Evolutionary conservation across 1,140 invertebrate genomes (phyloP).

Genomic region (Drosophila elegans): DNA sequence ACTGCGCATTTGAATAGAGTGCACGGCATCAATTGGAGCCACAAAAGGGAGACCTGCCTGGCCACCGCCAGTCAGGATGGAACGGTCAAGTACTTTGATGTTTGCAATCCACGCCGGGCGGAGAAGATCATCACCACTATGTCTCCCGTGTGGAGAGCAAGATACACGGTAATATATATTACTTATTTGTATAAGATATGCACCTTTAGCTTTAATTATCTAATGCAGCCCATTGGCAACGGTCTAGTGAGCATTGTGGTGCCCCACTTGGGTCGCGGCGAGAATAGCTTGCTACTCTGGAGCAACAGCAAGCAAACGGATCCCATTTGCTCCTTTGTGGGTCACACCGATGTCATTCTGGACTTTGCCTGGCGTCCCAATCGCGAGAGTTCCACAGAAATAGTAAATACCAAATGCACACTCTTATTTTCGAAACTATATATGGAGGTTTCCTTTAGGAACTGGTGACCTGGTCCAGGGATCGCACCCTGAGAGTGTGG

Average conservation of each 20-base stretch:
- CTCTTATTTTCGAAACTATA: neutral
- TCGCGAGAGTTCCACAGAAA: constrained; percentile 69
- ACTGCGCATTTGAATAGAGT: constrained; percentile 97
- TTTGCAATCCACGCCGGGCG: constrained; percentile 91
- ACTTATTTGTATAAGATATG: neutral
- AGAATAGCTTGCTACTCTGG: constrained; percentile 94
- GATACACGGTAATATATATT: constrained; percentile 89
- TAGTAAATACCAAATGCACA: constrained; percentile 40
- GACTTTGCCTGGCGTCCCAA: constrained; percentile 96
- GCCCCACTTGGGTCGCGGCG: constrained; percentile 91
- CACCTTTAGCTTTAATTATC: constrained; percentile 3
- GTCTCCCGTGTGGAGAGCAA: constrained; percentile 96
- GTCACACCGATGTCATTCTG: constrained; percentile 96
- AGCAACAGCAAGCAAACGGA: constrained; percentile 89
- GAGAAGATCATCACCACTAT: constrained; percentile 93
- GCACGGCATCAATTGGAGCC: constrained; percentile 97
- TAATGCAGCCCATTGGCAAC: constrained; percentile 93
- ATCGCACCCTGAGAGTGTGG: constrained; percentile 96
- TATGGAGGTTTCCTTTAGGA: constrained; percentile 87
- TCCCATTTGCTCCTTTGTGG: constrained; percentile 94
- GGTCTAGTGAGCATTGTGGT: constrained; percentile 95
- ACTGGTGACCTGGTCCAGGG: constrained; percentile 97
- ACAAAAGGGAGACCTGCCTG: constrained; percentile 92
- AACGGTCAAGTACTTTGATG: constrained; percentile 97
- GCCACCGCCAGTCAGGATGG: constrained; percentile 97